A percentile compares a stretch with the other conserved stretches of the same genome.
These are phyloP conservation scores for Chroicocephalus ridibundus DNA, from an alignment of 2,113 vertebrate genomes.

Conservation along the genomic window DNA sequence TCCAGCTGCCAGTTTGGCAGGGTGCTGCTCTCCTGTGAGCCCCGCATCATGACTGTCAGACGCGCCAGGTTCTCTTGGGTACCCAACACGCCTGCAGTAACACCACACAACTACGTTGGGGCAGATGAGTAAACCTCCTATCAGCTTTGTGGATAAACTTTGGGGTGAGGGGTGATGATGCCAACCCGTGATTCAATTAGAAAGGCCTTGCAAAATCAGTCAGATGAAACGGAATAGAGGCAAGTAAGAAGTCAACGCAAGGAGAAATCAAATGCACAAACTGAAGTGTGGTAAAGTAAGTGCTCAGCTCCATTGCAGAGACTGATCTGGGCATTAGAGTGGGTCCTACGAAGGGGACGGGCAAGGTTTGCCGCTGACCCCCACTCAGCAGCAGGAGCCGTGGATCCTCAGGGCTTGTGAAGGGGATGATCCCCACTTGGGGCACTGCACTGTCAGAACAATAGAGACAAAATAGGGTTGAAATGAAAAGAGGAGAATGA, in stretches of 20 bases:
- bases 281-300: neutral
- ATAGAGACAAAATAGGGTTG: neutral
- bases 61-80: neutral
- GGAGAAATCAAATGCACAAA: neutral
- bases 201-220: neutral
- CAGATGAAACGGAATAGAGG: neutral
- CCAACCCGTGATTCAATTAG: neutral
- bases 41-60: neutral
- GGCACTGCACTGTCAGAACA: neutral
- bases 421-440: rapidly evolving
- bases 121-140: neutral
- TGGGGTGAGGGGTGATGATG: neutral
- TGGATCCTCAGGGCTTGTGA: neutral
- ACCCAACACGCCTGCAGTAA: neutral
- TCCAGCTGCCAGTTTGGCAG: neutral
- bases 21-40: neutral
- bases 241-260: neutral
- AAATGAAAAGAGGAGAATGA: neutral
- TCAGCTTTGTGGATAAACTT: neutral
- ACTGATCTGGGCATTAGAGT: neutral
- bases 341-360: neutral
- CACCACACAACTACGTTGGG: rapidly evolving
- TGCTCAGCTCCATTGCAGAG: neutral
- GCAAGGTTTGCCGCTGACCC: neutral
- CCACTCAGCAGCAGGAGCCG: neutral